These are phyloP conservation scores for Drymonia ruficornis DNA, from an alignment of 2,888 invertebrate genomes.

Conservation along the genomic window DNA sequence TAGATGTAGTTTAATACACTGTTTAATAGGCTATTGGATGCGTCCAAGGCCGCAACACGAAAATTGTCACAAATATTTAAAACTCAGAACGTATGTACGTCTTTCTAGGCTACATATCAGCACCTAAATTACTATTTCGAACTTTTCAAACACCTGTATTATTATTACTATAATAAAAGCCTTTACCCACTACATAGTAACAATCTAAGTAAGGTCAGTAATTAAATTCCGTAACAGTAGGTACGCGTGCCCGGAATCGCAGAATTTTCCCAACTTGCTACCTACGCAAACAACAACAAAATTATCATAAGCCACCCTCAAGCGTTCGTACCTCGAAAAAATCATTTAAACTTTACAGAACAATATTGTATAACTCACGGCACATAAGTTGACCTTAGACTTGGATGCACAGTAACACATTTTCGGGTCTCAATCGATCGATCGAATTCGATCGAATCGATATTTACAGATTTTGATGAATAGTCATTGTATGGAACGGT, in stretches of 20 bases:
- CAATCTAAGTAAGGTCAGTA: background rate
- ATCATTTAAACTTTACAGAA: constrained; percentile 11
- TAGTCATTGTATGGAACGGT: no score
- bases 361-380: background rate
- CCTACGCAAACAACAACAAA: constrained; percentile 13
- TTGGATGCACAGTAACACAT: background rate
- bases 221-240: background rate
- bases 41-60: no score
- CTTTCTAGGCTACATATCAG: no score
- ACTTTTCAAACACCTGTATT: no score
- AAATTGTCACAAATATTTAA: no score
- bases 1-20: no score
- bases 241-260: constrained; percentile 2
- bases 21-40: no score
- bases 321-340: constrained; percentile 18
- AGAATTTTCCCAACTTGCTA: background rate
- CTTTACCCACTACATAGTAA: background rate
- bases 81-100: no score
- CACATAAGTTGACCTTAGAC: constrained; percentile 9
- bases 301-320: constrained; percentile 21
- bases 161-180: background rate
- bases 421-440: no score
- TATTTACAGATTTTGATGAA: no score
- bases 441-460: no score
- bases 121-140: no score